phyloP scores from a whole-genome alignment of 2,888 invertebrate species.

The Calameuta filiformis region DNA sequence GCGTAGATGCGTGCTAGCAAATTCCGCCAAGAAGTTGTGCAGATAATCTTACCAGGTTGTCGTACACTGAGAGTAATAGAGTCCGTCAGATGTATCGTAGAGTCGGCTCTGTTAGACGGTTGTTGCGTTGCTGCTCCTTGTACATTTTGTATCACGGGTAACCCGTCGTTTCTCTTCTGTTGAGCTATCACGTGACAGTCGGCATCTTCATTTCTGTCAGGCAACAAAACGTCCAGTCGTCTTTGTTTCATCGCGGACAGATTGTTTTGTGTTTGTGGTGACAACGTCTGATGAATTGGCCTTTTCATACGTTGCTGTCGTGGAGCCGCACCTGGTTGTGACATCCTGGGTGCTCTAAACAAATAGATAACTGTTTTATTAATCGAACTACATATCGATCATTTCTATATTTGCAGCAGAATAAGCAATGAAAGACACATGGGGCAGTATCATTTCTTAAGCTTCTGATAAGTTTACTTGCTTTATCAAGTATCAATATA shows the following conservation, averaged over 20 bases:
- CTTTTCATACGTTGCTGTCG: constrained; percentile 60
- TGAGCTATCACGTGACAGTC: constrained; percentile 82
- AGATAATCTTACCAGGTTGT: constrained; percentile 56
- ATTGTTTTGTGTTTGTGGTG: constrained; percentile 40
- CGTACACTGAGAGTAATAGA: constrained; percentile 77
- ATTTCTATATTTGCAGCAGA: too few relatives aligned
- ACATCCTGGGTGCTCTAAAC: constrained; percentile 46
- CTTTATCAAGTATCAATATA: too few relatives aligned
- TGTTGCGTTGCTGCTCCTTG: constrained; percentile 68
- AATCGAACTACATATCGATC: too few relatives aligned
- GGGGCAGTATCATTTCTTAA: too few relatives aligned
- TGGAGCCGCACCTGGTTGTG: constrained; percentile 49
- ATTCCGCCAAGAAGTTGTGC: constrained; percentile 10
- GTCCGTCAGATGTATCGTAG: constrained; percentile 76
- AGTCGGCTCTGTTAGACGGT: constrained; percentile 63
- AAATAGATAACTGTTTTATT: neutral
- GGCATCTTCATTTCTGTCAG: constrained; percentile 78
- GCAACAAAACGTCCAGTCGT: constrained; percentile 74
- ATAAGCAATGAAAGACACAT: too few relatives aligned
- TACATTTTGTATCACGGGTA: constrained; percentile 81
- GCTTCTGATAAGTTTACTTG: too few relatives aligned
- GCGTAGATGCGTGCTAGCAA: neutral
- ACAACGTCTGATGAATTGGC: constrained; percentile 40
- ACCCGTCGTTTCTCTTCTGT: constrained; percentile 78
- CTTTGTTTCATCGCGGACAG: constrained; percentile 62